A percentile compares a stretch with the other conserved stretches of the same genome.
These are phyloP conservation scores for Subacronicta megacephala DNA, from an alignment of 2,888 invertebrate species.

Conservation along the genomic window DNA sequence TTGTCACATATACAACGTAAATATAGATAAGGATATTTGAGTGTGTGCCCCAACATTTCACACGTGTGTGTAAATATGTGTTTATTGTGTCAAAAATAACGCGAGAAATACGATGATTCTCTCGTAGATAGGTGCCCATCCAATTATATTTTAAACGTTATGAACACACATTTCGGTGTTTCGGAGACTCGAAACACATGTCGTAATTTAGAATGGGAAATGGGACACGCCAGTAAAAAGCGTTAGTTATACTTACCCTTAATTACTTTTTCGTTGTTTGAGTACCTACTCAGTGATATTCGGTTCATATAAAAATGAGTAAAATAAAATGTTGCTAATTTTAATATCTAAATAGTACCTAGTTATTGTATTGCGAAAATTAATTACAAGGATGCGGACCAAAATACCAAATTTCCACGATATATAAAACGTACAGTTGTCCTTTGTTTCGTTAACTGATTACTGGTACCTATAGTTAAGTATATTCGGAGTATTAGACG, in stretches of 20 bases:
- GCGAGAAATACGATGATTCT: constrained; percentile 15
- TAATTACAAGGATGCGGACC: too few relatives aligned
- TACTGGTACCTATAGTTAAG: too few relatives aligned
- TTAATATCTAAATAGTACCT: too few relatives aligned
- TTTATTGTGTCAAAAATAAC: constrained; percentile 42
- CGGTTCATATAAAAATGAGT: too few relatives aligned
- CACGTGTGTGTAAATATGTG: constrained; percentile 12
- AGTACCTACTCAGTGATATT: too few relatives aligned
- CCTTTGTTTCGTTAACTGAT: too few relatives aligned
- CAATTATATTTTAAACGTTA: constrained; percentile 45
- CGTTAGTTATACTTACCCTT: constrained; percentile 28
- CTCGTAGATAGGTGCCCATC: constrained; percentile 29
- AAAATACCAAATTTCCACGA: too few relatives aligned
- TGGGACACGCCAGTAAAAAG: constrained; percentile 28
- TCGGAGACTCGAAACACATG: constrained; percentile 27
- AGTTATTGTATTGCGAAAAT: too few relatives aligned
- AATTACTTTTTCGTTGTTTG: constrained; percentile 37
- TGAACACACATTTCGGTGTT: constrained; percentile 46
- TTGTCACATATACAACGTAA: neutral
- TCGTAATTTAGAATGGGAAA: constrained; percentile 45
- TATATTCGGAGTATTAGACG: too few relatives aligned
- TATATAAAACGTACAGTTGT: too few relatives aligned
- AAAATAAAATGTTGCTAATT: too few relatives aligned
- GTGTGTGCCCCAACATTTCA: neutral
- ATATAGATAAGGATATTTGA: neutral